These are phyloP conservation scores for Heliopora coerulea DNA, from an alignment of 92 coral and sea anemone species.

Conservation along the genomic window DNA sequence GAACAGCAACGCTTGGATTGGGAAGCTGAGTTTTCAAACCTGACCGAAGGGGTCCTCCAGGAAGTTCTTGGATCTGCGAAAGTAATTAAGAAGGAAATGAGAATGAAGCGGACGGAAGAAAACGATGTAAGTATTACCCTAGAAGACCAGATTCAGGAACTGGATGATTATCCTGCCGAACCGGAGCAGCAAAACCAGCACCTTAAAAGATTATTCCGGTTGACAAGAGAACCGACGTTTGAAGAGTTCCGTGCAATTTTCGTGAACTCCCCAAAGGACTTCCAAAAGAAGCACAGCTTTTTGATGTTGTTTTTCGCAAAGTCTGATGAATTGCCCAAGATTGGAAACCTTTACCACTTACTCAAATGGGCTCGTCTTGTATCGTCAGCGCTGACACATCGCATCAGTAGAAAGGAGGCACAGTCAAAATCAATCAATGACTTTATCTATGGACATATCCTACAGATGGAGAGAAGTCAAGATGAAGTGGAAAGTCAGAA, in stretches of 20 bases:
- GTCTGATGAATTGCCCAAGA: conserved; percentile 45
- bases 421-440: conserved; percentile 55
- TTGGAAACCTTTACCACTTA: conserved; percentile 59
- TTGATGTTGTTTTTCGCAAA: conserved; percentile 78
- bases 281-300: conserved; percentile 59
- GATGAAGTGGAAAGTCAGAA: conserved; percentile 30
- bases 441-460: conserved; percentile 43
- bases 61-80: conserved; percentile 11
- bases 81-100: conserved; percentile 4
- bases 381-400: conserved; percentile 58
- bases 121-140: neutral
- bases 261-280: conserved; percentile 46
- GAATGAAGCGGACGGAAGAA: neutral
- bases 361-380: conserved; percentile 65
- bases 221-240: conserved; percentile 61
- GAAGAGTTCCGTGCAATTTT: conserved; percentile 58
- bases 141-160: conserved; percentile 67
- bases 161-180: conserved; percentile 46
- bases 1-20: conserved; percentile 16
- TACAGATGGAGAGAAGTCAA: neutral
- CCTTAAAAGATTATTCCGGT: conserved; percentile 69
- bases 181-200: conserved; percentile 43
- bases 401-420: conserved; percentile 62
- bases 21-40: conserved; percentile 42
- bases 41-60: conserved; percentile 24